Conservation (phyloP, 2,797 vertebrate species). For the Huso huso region DNA sequence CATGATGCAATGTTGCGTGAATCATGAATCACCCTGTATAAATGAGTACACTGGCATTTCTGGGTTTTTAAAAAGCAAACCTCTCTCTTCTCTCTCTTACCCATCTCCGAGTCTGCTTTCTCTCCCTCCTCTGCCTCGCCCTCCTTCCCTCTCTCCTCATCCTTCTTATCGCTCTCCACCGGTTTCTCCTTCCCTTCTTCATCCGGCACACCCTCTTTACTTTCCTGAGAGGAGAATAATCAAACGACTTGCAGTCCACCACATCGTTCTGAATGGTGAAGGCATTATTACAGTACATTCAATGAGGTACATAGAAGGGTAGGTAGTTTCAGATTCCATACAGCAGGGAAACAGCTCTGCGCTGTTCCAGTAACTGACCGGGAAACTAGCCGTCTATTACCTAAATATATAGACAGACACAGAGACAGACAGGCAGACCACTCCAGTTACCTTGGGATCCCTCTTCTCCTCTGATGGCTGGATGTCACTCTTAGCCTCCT, state of each 20-base stretch:
- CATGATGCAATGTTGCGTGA: too few species aligned
- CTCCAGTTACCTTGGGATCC: constrained; percentile 70
- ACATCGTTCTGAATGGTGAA: too few species aligned
- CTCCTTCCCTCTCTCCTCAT: constrained; percentile 83
- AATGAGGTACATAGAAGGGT: too few species aligned
- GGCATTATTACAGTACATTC: too few species aligned
- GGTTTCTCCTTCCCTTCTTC: constrained; percentile 79
- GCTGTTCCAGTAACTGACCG: too few species aligned
- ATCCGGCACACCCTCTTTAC: constrained; percentile 66
- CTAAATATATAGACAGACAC: neutral
- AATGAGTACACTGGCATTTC: too few species aligned
- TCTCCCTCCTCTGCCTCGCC: constrained; percentile 76
- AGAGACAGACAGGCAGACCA: neutral
- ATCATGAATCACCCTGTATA: too few species aligned
- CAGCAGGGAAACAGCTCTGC: too few species aligned
- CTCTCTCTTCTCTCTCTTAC: constrained; percentile 28
- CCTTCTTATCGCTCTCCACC: constrained; percentile 76
- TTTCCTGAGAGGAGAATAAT: constrained; percentile 55
- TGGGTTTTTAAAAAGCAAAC: too few species aligned
- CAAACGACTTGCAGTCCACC: neutral
- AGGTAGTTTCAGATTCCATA: too few species aligned
- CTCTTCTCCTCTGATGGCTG: constrained; percentile 81
- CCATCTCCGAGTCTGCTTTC: constrained; percentile 73
- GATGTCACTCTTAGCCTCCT: constrained; percentile 73
- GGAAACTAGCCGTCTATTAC: too few species aligned